Percentiles rank a stretch among this genome's conserved stretches.
Conservation (phyloP, 1,140 invertebrate genomes). For the Mycetomoellerius zeteki region DNA sequence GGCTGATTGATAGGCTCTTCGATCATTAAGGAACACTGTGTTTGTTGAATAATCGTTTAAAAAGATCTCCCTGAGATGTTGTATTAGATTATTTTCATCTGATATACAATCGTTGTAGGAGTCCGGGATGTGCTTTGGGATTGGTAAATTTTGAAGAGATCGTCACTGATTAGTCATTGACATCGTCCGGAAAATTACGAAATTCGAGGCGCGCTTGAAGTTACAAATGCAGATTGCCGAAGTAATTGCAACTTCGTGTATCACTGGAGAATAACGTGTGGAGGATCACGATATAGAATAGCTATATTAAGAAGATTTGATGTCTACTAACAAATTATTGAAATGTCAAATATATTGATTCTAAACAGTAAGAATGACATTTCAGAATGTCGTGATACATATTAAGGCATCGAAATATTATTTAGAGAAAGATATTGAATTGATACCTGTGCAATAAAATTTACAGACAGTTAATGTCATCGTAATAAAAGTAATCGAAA, state of each 20-base stretch:
- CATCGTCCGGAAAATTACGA: background rate
- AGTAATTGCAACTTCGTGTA: slow-evolving; percentile 26
- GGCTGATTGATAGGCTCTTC: slow-evolving; percentile 21
- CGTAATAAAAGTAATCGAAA: background rate
- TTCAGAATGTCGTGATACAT: slow-evolving; percentile 9
- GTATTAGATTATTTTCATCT: background rate
- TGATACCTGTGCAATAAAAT: background rate
- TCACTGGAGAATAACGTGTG: background rate
- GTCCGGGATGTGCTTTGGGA: background rate
- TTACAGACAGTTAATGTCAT: slow-evolving; percentile 7
- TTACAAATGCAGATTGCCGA: slow-evolving; percentile 27
- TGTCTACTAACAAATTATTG: slow-evolving; percentile 28
- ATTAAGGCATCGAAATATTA: slow-evolving; percentile 10
- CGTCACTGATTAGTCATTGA: slow-evolving; percentile 9
- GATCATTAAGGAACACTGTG: background rate
- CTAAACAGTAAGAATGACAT: slow-evolving; percentile 1
- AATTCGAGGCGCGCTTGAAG: background rate
- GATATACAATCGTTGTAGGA: background rate
- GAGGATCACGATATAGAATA: background rate
- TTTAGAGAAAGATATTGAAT: slow-evolving; percentile 17
- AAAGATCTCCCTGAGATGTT: background rate
- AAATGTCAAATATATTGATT: slow-evolving; percentile 20
- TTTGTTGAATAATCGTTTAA: background rate
- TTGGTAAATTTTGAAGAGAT: slow-evolving; percentile 10
- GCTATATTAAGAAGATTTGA: slow-evolving; percentile 18